These are phyloP conservation scores for Deilephila porcellus DNA, from an alignment of 2,888 invertebrate genomes.

Conservation along the genomic window DNA sequence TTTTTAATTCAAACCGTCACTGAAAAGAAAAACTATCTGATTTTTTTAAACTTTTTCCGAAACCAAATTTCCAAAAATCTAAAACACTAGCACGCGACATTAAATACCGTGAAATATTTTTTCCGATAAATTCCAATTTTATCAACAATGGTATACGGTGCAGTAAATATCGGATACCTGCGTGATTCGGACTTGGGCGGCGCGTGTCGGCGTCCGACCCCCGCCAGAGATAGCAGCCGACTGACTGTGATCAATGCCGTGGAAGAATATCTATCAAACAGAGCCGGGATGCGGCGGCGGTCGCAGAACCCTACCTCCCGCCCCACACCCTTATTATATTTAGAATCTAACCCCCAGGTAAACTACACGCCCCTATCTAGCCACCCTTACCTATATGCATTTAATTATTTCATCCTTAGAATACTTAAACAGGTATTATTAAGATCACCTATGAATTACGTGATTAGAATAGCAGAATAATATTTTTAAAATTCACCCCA, in stretches of 20 bases:
- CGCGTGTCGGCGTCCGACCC: slow-evolving; percentile 3
- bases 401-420: no score
- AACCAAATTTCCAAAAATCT: no score
- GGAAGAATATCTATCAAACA: slow-evolving; percentile 16
- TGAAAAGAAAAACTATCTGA: no score
- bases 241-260: slow-evolving; percentile 24
- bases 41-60: no score
- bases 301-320: neutral
- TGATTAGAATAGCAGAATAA: no score
- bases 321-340: neutral
- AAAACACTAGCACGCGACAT: neutral
- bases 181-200: neutral
- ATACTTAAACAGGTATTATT: no score
- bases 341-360: neutral
- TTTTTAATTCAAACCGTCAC: no score
- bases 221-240: neutral
- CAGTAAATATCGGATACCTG: slow-evolving; percentile 9
- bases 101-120: neutral
- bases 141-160: slow-evolving; percentile 4
- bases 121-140: neutral
- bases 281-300: neutral
- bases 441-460: no score
- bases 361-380: neutral
- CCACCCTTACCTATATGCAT: no score
- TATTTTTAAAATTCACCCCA: no score